Evolutionary conservation across 2,888 invertebrate species (phyloP).

Genomic region (Orthonevra nobilis): DNA sequence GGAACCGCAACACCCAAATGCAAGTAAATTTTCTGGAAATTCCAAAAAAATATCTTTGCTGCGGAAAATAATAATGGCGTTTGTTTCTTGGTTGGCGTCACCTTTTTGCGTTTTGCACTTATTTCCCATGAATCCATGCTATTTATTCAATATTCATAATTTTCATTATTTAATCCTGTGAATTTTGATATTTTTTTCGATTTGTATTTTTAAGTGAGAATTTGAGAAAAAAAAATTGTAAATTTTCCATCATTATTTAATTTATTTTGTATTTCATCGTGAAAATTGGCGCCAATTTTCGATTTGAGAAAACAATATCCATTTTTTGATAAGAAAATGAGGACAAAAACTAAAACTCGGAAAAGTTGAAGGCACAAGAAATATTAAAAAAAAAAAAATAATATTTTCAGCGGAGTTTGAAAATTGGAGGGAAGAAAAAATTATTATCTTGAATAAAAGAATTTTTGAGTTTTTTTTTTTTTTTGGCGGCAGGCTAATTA

Average conservation of each 20-base stretch:
- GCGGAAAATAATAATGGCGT: constrained; percentile 61
- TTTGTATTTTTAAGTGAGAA: too few relatives aligned
- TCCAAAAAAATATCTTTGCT: constrained; percentile 5
- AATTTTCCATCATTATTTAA: too few relatives aligned
- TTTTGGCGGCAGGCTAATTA: not conserved
- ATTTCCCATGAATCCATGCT: not conserved
- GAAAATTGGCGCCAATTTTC: constrained; percentile 54
- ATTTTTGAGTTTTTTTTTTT: not conserved
- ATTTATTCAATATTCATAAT: not conserved
- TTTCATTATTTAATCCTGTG: constrained; percentile 3
- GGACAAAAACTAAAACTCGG: too few relatives aligned
- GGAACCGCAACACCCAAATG: too few relatives aligned
- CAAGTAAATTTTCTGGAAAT: not conserved
- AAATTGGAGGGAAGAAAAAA: too few relatives aligned
- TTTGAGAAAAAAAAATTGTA: too few relatives aligned
- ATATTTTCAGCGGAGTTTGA: too few relatives aligned
- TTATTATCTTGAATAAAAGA: not conserved
- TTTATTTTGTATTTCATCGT: too few relatives aligned
- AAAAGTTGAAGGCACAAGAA: too few relatives aligned
- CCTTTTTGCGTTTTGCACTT: constrained; percentile 14
- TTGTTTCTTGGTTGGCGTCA: constrained; percentile 53
- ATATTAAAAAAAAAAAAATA: too few relatives aligned
- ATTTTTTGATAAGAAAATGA: too few relatives aligned
- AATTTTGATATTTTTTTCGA: constrained; percentile 13
- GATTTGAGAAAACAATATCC: too few relatives aligned